phyloP scores from a whole-genome alignment of 2,797 vertebrate species.

The Staurois parvus region DNA sequence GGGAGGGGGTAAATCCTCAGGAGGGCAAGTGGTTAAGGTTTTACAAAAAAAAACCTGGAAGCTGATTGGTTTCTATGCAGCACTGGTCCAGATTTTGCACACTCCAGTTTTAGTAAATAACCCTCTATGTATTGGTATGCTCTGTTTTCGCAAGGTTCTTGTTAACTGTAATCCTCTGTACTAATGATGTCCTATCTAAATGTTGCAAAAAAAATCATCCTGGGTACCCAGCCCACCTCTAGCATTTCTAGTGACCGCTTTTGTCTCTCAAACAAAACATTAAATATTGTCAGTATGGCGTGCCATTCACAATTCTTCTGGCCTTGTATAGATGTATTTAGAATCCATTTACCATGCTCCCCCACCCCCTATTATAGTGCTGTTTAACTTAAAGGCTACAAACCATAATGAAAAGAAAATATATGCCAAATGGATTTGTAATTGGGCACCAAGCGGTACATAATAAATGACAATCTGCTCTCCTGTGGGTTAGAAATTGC shows the following conservation, averaged over 20 bases:
- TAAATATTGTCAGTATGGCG: neutral
- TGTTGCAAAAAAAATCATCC: neutral
- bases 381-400: constrained; percentile 14
- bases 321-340: neutral
- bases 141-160: too few species aligned
- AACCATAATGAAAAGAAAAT: constrained; percentile 38
- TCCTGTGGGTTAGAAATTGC: constrained; percentile 51
- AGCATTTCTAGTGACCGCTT: neutral
- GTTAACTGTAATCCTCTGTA: too few species aligned
- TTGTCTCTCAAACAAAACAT: neutral
- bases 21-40: too few species aligned
- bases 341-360: constrained; percentile 4
- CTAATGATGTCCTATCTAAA: too few species aligned
- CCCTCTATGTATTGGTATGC: too few species aligned
- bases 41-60: too few species aligned
- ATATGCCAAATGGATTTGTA: constrained; percentile 41
- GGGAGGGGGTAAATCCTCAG: too few species aligned
- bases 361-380: neutral
- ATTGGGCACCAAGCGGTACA: constrained; percentile 47
- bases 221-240: neutral
- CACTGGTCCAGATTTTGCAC: too few species aligned
- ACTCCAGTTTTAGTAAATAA: too few species aligned
- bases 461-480: constrained; percentile 40
- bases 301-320: neutral
- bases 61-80: too few species aligned